phyloP scores from a whole-genome alignment of 1,140 invertebrate species.

The Philopotamus ludificatus region DNA sequence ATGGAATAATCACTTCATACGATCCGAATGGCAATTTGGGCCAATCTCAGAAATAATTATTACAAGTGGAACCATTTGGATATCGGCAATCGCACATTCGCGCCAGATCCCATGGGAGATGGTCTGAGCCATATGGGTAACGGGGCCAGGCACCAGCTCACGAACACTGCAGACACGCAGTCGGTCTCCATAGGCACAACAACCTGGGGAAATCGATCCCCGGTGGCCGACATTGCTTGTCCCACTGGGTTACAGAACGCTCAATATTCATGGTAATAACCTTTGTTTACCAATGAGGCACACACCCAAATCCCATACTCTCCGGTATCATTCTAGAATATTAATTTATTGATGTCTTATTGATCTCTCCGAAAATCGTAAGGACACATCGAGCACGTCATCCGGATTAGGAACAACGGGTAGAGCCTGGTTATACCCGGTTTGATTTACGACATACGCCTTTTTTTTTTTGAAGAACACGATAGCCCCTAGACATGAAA shows the following conservation, averaged over 20 bases:
- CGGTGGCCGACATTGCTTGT: slow-evolving; percentile 19
- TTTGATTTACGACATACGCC: too few species aligned
- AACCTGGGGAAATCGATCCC: slow-evolving; percentile 19
- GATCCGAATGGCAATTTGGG: background rate
- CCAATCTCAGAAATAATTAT: background rate
- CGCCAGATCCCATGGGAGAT: background rate
- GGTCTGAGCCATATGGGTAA: background rate
- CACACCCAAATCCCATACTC: too few species aligned
- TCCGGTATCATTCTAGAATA: too few species aligned
- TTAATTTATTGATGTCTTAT: too few species aligned
- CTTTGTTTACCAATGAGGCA: slow-evolving; percentile 29
- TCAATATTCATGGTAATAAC: slow-evolving; percentile 27
- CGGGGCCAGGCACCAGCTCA: background rate
- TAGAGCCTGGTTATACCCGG: too few species aligned
- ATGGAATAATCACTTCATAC: background rate
- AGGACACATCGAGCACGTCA: too few species aligned
- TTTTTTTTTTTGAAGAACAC: background rate
- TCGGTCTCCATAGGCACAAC: slow-evolving; percentile 10
- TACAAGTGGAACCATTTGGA: background rate
- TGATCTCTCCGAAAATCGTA: too few species aligned
- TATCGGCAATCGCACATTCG: background rate
- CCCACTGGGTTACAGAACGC: slow-evolving; percentile 9
- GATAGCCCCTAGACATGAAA: background rate
- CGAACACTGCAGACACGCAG: background rate
- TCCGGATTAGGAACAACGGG: too few species aligned